Evolutionary conservation across 2,888 invertebrate genomes (phyloP).

Genomic region (Cetonia aurata): DNA sequence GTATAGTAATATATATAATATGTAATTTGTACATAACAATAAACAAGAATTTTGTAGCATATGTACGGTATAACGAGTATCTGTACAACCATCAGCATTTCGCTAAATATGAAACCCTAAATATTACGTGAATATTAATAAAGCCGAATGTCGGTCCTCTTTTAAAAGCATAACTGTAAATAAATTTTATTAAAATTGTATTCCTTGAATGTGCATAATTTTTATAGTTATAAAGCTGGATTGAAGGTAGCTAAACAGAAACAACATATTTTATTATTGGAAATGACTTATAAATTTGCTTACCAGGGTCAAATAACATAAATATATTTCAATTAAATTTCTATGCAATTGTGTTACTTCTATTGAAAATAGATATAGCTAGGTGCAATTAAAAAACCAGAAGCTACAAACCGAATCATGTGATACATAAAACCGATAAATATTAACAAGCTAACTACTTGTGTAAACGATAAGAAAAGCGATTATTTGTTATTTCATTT

Average conservation of each 20-base stretch:
- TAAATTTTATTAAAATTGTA: slow-evolving; percentile 19
- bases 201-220: slow-evolving; percentile 7
- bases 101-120: slow-evolving; percentile 16
- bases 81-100: slow-evolving; percentile 2
- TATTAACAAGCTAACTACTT: too few relatives aligned
- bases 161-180: slow-evolving; percentile 31
- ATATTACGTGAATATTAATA: slow-evolving; percentile 26
- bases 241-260: slow-evolving; percentile 9
- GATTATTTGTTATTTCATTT: too few relatives aligned
- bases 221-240: slow-evolving; percentile 3
- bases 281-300: too few relatives aligned
- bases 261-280: too few relatives aligned
- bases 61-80: slow-evolving; percentile 2
- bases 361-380: too few relatives aligned
- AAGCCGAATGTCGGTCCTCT: slow-evolving; percentile 6
- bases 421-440: too few relatives aligned
- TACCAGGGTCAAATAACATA: too few relatives aligned
- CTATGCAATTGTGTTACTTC: too few relatives aligned
- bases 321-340: too few relatives aligned
- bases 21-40: slow-evolving; percentile 25
- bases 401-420: too few relatives aligned
- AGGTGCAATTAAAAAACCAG: too few relatives aligned
- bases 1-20: slow-evolving; percentile 18
- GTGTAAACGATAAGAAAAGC: too few relatives aligned
- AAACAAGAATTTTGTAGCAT: slow-evolving; percentile 1